These are phyloP conservation scores for Pachyuromys duprasi DNA, from an alignment of 2,797 vertebrate genomes.

Conservation along the genomic window DNA sequence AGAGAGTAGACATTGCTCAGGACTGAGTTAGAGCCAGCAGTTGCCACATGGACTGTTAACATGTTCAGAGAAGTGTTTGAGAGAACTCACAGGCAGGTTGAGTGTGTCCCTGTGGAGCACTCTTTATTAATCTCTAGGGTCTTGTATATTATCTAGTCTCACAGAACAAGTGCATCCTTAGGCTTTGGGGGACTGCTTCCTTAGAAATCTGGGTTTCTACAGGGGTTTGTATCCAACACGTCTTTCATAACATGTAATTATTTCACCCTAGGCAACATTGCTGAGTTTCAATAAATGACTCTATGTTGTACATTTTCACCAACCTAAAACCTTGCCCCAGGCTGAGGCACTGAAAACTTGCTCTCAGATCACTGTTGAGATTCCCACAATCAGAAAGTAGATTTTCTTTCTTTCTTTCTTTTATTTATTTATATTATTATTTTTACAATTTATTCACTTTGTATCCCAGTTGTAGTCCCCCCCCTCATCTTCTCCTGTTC, in stretches of 20 bases:
- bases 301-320: not conserved
- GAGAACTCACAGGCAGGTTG: not conserved
- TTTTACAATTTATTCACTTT: too few relatives aligned
- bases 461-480: too few relatives aligned
- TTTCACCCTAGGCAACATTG: not conserved
- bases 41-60: not conserved
- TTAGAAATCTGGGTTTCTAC: not conserved
- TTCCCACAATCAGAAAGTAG: not conserved
- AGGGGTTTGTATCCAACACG: not conserved
- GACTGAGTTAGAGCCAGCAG: not conserved
- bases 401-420: not conserved
- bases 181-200: not conserved
- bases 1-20: not conserved
- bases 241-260: not conserved
- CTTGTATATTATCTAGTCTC: not conserved
- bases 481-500: too few relatives aligned
- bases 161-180: not conserved
- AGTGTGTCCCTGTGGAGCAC: not conserved
- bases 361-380: slow-evolving; percentile 3
- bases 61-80: not conserved
- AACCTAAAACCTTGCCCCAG: not conserved
- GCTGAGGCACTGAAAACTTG: not conserved
- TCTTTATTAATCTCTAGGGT: not conserved
- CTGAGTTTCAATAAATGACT: not conserved
- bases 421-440: too few relatives aligned